Conservation (phyloP, 2,113 vertebrate species). For the Baryphthengus martii region DNA sequence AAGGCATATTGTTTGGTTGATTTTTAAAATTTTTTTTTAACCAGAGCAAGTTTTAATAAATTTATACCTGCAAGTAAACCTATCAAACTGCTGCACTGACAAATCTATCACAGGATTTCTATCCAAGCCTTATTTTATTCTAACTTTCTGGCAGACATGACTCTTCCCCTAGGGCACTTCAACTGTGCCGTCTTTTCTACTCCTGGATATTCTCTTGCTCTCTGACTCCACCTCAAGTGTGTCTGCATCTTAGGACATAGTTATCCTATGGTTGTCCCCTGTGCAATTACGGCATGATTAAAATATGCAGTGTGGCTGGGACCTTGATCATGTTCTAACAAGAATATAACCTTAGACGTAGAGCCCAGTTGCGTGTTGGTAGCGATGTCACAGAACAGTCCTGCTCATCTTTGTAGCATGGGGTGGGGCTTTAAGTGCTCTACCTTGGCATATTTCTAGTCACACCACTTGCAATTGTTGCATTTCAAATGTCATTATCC, state of each 20-base stretch:
- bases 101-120: neutral
- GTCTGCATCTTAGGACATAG: neutral
- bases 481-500: conserved; percentile 3
- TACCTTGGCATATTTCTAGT: neutral
- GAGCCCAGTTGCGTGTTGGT: neutral
- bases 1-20: neutral
- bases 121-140: neutral
- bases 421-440: neutral
- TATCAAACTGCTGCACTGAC: neutral
- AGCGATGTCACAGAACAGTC: neutral
- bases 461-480: neutral
- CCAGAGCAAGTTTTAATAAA: neutral
- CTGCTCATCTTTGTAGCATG: neutral
- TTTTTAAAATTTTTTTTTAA: conserved; percentile 28
- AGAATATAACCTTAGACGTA: neutral
- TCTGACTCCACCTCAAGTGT: conserved; percentile 3
- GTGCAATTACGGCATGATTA: conserved; percentile 35
- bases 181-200: neutral
- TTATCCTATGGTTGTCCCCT: conserved; percentile 34
- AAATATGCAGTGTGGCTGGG: conserved; percentile 33
- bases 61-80: neutral
- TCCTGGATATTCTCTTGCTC: conserved; percentile 14
- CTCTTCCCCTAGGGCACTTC: neutral
- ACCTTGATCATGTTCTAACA: conserved; percentile 58
- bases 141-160: neutral